Percentiles rank a stretch among this genome's conserved stretches.
phyloP scores from a whole-genome alignment of 1,140 invertebrate species.

The Cyclina sinensis region DNA sequence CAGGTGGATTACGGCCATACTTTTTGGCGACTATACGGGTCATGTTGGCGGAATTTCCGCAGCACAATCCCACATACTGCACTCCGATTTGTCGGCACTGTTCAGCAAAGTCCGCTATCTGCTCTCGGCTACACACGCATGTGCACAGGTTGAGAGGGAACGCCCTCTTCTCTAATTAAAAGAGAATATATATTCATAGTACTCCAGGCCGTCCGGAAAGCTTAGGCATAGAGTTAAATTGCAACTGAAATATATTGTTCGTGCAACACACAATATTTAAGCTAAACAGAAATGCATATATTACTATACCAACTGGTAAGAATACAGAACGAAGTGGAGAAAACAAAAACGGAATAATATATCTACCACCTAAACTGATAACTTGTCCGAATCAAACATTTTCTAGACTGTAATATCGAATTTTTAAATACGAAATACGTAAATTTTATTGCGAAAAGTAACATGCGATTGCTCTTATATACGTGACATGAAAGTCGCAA shows the following conservation, averaged over 20 bases:
- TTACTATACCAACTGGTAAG: too few species aligned
- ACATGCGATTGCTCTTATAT: neutral
- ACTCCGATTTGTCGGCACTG: constrained; percentile 79
- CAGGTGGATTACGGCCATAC: constrained; percentile 76
- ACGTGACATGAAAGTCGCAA: neutral
- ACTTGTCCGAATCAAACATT: neutral
- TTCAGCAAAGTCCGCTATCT: constrained; percentile 79
- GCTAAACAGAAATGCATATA: neutral
- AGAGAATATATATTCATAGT: neutral
- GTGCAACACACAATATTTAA: neutral
- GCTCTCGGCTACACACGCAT: constrained; percentile 71
- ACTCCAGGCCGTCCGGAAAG: neutral
- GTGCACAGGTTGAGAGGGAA: constrained; percentile 41
- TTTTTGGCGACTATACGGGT: constrained; percentile 77
- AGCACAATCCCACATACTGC: constrained; percentile 84
- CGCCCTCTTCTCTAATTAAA: constrained; percentile 19
- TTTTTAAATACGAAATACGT: neutral
- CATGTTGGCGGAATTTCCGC: constrained; percentile 80
- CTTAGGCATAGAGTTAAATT: neutral
- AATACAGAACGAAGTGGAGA: too few species aligned
- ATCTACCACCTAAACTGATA: neutral
- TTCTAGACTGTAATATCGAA: too few species aligned
- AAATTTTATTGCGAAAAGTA: neutral
- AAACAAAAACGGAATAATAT: neutral
- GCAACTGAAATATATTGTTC: neutral